A percentile compares a stretch with the other conserved stretches of the same genome.
phyloP scores from a whole-genome alignment of 2,113 vertebrate genomes.

The Antennarius striatus region DNA sequence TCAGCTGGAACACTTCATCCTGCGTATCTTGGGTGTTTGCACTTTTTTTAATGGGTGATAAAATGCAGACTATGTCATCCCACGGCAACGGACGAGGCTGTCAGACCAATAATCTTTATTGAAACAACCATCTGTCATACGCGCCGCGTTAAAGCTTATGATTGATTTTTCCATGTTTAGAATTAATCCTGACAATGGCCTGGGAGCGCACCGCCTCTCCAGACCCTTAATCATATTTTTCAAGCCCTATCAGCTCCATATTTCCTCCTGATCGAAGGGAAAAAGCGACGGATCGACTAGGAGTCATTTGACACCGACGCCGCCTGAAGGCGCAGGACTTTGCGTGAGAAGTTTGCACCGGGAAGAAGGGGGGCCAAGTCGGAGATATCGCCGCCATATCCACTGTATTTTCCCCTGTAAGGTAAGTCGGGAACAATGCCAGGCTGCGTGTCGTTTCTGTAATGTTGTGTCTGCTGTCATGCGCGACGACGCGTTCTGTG shows the following conservation, averaged over 20 bases:
- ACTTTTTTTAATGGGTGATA: constrained; percentile 66
- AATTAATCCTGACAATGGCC: constrained; percentile 72
- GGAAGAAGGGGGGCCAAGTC: constrained; percentile 48
- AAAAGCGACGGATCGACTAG: constrained; percentile 41
- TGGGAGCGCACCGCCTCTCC: constrained; percentile 63
- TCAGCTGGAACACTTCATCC: constrained; percentile 49
- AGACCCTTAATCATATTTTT: constrained; percentile 52
- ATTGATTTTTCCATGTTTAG: constrained; percentile 43
- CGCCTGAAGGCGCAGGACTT: constrained; percentile 49
- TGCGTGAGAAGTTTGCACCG: constrained; percentile 74
- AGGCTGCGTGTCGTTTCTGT: constrained; percentile 22
- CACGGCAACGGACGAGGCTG: constrained; percentile 57
- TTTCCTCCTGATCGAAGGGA: constrained; percentile 29
- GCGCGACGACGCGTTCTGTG: constrained; percentile 21
- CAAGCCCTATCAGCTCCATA: constrained; percentile 39
- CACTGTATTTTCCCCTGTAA: constrained; percentile 56
- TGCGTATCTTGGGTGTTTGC: constrained; percentile 68
- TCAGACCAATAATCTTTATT: constrained; percentile 35
- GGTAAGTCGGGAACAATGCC: constrained; percentile 70
- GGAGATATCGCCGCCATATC: constrained; percentile 62
- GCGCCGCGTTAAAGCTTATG: constrained; percentile 36
- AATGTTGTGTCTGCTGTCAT: constrained; percentile 22
- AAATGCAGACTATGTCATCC: constrained; percentile 40
- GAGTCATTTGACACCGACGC: constrained; percentile 52
- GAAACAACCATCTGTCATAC: constrained; percentile 38